Evolutionary conservation across 1,140 invertebrate species (phyloP), one percentile per base, ranked within the genome.

Genomic region (Leptestheria dahalacensis): DNA sequence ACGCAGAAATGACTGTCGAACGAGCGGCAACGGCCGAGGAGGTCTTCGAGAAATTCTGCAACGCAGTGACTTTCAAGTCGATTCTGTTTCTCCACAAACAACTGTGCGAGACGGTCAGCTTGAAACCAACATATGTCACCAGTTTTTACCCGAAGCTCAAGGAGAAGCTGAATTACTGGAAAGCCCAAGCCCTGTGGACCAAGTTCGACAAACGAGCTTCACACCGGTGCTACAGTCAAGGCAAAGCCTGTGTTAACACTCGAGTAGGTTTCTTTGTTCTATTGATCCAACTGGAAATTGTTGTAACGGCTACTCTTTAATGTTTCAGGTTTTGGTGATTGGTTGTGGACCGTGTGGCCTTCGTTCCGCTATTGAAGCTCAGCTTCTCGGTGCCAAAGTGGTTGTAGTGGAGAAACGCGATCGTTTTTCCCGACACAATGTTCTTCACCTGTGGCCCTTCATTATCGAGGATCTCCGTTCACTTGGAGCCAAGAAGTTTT

Each of bases 401-500:
- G 81, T 95, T 28, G 83, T 96, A 3, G 73, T 95, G 1, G 92
- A 97, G 71, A 94, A 95, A 71, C 76, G 92, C 41, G 91, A 94
- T 73, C 78, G 89, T 1, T 88, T 96, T 72, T 89, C 90, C 9
- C 74, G 96, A n/a, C 97, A 99, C 74, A 99, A 99, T 75, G 95
- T 99, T 10, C 80, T 99, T 48, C 96, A 99, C 74, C 74, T 99
- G 41, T 99, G 96, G 96, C 94, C 95, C 24, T 97, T 93, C 72
- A 91, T 99, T 21, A 98, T 99, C 59, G 86, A 93, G 65, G 96
- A 99, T 75, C 76, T 99, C 41, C 81, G 87, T 53, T 83, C 82
- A 61, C 78, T 99, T 3, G 96, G 93, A 15, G 95, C 94, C 41
- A 99, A 99, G 72, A 96, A 97, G 69, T 98, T 99, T 74, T 97